Percentiles rank a stretch among this genome's conserved stretches.
Conservation (phyloP, 2,888 invertebrate genomes). For the Heliconius aoede region DNA sequence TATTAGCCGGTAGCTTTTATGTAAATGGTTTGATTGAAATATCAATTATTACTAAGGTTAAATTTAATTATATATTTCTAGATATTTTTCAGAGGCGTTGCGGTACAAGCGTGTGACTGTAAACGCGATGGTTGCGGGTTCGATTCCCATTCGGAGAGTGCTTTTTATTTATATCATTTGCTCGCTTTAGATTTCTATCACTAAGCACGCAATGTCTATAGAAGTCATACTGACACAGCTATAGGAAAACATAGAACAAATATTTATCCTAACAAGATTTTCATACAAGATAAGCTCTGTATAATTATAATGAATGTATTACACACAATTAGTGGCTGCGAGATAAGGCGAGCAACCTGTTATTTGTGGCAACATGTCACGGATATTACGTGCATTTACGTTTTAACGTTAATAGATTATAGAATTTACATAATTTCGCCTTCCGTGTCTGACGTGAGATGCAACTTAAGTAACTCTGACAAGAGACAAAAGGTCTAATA, state of each 20-base stretch:
- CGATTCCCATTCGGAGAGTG: too few species aligned
- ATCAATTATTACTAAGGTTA: neutral
- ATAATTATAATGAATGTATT: conserved; percentile 13
- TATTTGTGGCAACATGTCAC: conserved; percentile 24
- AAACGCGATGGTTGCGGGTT: too few species aligned
- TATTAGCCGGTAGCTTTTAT: conserved; percentile 3
- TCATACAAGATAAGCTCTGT: neutral
- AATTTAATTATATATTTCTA: neutral
- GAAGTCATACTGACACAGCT: neutral
- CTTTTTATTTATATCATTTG: too few species aligned
- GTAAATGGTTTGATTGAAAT: conserved; percentile 8
- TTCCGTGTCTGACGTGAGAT: conserved; percentile 32
- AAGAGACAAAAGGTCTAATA: neutral
- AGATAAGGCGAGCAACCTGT: conserved; percentile 16
- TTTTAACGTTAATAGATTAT: conserved; percentile 24
- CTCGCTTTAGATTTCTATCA: too few species aligned
- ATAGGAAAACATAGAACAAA: neutral
- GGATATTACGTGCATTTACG: conserved; percentile 19
- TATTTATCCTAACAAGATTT: neutral
- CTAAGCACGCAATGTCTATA: too few species aligned
- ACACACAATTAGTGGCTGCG: conserved; percentile 14
- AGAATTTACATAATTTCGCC: conserved; percentile 34
- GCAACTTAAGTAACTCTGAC: neutral
- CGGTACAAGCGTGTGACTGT: too few species aligned
- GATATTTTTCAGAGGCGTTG: too few species aligned